Base-by-base conservation (phyloP, 2,113 vertebrate species). In the Bungarus multicinctus region DNA sequence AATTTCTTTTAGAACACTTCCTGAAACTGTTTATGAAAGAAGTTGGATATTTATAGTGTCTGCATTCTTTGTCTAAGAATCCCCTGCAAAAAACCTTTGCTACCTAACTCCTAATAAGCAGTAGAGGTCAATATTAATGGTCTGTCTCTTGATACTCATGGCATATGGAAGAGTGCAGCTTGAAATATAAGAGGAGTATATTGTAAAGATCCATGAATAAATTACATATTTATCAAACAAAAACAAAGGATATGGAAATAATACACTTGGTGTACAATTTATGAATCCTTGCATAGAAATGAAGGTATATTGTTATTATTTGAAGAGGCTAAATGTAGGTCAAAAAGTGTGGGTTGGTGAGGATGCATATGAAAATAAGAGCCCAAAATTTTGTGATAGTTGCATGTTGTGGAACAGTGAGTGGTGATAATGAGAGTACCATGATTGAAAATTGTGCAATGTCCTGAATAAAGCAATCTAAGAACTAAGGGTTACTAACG, bases 401-500 rank as follows among this genome's bases (percentile, higher is more conserved):
- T 39, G n/a, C 27, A 20, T 39, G n/a, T 74, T 34, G 69, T 39
- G n/a, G 30, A 74, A 30, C 69, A 74, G 69, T 39, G 69, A 74
- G 20, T 74, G 5, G 69, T 74, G n/a, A 39, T 74, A 74, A 39
- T 34, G 16, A 74, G n/a, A 74, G 69, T 39, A 74, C 64, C n/a
- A 34, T n/a, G 34, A 2, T 18, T 74, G 64, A 34, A 74, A 74
- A 74, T 74, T 74, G 69, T 74, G 69, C n/a, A 86, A 86, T 43
- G 85, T 86, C 4, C 23, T 45, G 85, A 47, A 86, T 86, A 47
- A 45, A 43, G 23, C 22, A 86, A 47, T 74, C n/a, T 8, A 47
- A 22, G 85, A 25, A 45, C 23, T 5, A 90, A 53, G 94, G 64
- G 27, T 58, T 94, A 92, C 93, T 95, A 85, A 53, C 4, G 91